Evolutionary conservation across 2,113 vertebrate genomes (phyloP).

Genomic region (Hemichromis elongatus): DNA sequence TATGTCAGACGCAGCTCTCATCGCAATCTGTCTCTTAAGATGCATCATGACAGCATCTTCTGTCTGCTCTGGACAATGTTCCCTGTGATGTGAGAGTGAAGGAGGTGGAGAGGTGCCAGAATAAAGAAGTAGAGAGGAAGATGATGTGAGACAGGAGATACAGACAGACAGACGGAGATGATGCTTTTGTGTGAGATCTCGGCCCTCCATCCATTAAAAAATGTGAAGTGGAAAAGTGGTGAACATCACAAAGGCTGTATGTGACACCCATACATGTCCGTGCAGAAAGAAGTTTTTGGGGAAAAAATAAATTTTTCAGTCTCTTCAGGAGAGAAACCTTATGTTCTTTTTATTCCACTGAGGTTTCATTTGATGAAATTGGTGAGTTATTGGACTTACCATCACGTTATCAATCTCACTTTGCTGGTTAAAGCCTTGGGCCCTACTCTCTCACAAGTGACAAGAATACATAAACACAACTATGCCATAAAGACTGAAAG

Average conservation of each 20-base stretch:
- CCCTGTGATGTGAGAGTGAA: not conserved
- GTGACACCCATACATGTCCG: not conserved
- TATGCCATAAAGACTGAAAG: not conserved
- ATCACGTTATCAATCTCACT: not conserved
- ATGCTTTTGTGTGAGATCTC: not conserved
- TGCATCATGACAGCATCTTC: constrained; percentile 26
- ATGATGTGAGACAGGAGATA: constrained; percentile 7
- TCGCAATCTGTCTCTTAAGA: constrained; percentile 38
- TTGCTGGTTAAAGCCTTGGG: not conserved
- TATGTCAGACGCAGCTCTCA: constrained; percentile 6
- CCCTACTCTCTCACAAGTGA: not conserved
- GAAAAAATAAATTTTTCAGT: not conserved
- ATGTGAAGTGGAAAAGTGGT: not conserved
- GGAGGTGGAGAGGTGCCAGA: not conserved
- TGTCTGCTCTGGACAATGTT: constrained; percentile 21
- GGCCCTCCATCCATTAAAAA: not conserved
- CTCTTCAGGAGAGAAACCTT: not conserved
- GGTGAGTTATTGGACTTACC: constrained; percentile 1
- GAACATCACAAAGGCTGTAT: not conserved
- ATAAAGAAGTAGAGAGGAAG: not conserved
- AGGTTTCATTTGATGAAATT: constrained; percentile 2
- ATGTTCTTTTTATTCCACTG: not conserved
- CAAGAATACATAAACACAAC: not conserved
- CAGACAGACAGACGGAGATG: not conserved
- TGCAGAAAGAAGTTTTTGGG: not conserved